Base-by-base conservation (phyloP, 1,140 invertebrate species). In the Heliothis virescens region DNA sequence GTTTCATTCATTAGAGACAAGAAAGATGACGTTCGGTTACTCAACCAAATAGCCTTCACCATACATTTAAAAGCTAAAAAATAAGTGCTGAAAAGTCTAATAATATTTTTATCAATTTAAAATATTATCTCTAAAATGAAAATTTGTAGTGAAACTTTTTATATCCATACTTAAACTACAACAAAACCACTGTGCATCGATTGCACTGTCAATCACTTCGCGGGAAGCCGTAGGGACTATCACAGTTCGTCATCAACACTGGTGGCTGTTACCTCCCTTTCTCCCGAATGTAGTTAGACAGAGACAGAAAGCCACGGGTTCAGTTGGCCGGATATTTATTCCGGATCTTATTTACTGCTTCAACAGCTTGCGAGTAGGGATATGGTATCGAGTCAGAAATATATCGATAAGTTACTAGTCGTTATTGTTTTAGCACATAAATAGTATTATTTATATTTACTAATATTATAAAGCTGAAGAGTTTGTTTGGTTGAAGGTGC, bases 301-400 rank as follows among this genome's bases (percentile, higher is more conserved):
- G 83, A 80, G 85, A 91, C 15, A 57, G 52, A 57, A 53, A 80
- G 50, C 67, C 55, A 72, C 83, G 73, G 82, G 86, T 85, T 89
- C 83, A 88, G 86, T 85, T 84, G 81, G 79, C 85, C 89, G 89
- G 87, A 92, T 90, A 90, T 92, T 91, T 86, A 85, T 88, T 83
- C 85, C 87, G 90, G 90, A 92, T 89, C 87, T 85, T 89, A 89
- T 92, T 92, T 91, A 91, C 87, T 89, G 89, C 84, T 84, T 84
- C 87, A 87, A 87, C 88, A 87, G 86, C 82, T 81, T 81, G 82
- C 77, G 41, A 4, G 57, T 65, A 65, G 62, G 62, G 62, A 47
- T 57, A 57, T 18, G 18, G 18, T 57, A 57, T 65, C 41, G 62
- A 65, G 16, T 18, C 34, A 18, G 47, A 65, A 48, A 41, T 65